phyloP scores from a whole-genome alignment of 2,888 invertebrate genomes.

The Andrena marginata region DNA sequence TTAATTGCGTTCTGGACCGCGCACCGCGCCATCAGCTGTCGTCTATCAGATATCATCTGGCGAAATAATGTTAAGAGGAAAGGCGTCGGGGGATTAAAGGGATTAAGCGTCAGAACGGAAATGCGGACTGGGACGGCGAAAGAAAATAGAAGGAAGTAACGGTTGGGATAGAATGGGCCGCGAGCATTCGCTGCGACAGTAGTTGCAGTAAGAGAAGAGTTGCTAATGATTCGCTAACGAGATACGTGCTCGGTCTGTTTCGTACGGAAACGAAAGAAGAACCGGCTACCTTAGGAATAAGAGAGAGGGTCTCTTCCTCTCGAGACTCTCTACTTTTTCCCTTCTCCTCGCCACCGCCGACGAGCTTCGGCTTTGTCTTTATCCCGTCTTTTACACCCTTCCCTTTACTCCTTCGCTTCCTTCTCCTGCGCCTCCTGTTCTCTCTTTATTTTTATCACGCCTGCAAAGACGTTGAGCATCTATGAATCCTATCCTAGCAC shows the following conservation, averaged over 20 bases:
- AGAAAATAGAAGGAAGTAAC: constrained; percentile 26
- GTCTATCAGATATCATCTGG: too few relatives aligned
- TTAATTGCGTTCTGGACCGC: too few relatives aligned
- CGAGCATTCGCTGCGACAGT: constrained; percentile 51
- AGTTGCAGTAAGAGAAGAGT: constrained; percentile 70
- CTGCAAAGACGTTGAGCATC: neutral
- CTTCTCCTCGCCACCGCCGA: constrained; percentile 12
- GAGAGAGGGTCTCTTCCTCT: constrained; percentile 55
- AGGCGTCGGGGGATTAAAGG: neutral
- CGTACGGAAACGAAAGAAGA: constrained; percentile 58
- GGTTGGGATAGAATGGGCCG: constrained; percentile 39
- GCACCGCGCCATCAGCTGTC: too few relatives aligned
- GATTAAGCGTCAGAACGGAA: neutral
- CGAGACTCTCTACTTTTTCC: constrained; percentile 48
- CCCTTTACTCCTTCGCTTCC: neutral
- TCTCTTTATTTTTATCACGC: constrained; percentile 14
- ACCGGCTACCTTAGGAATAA: constrained; percentile 46
- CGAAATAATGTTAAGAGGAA: too few relatives aligned
- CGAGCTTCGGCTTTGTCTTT: constrained; percentile 24
- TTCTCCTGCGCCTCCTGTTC: neutral
- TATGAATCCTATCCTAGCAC: neutral
- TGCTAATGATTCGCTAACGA: constrained; percentile 82
- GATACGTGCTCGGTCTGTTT: constrained; percentile 77
- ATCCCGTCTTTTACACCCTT: neutral
- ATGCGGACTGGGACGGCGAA: neutral